Percentiles rank a stretch among this genome's conserved stretches.
Conservation (phyloP, 1,140 invertebrate species). For the Drosophila subobscura region DNA sequence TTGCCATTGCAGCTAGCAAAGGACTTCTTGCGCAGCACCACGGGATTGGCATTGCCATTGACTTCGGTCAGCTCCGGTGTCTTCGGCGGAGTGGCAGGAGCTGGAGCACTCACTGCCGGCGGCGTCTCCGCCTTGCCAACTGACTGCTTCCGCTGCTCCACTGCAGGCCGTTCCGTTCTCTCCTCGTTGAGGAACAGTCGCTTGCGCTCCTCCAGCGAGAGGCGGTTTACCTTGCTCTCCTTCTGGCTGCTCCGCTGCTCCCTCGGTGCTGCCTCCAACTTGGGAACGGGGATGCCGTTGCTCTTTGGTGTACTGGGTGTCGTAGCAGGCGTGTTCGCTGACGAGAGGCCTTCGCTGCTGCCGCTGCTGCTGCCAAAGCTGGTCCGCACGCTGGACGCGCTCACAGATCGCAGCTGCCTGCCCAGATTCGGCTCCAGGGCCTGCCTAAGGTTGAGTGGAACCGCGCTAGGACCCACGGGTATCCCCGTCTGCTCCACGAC, state of each 20-base stretch:
- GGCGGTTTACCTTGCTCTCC: slow-evolving; percentile 37
- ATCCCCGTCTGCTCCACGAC: slow-evolving; percentile 72
- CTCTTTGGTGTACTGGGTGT: slow-evolving; percentile 37
- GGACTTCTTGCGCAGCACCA: slow-evolving; percentile 86
- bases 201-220: slow-evolving; percentile 75
- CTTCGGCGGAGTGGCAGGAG: slow-evolving; percentile 24
- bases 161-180: slow-evolving; percentile 37
- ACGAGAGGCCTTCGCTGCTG: slow-evolving; percentile 24
- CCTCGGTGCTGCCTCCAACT: slow-evolving; percentile 1
- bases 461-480: slow-evolving; percentile 7
- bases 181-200: slow-evolving; percentile 74
- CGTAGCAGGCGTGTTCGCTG: slow-evolving; percentile 31
- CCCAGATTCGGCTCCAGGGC: slow-evolving; percentile 68
- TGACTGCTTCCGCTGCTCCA: slow-evolving; percentile 69
- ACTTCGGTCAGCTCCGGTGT: slow-evolving; percentile 24
- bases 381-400: slow-evolving; percentile 59
- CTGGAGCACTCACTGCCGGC: slow-evolving; percentile 26
- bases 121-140: slow-evolving; percentile 43
- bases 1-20: slow-evolving; percentile 62
- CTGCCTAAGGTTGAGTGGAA: slow-evolving; percentile 9
- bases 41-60: slow-evolving; percentile 54
- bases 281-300: slow-evolving; percentile 5
- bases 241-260: slow-evolving; percentile 15
- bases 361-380: slow-evolving; percentile 52
- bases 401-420: slow-evolving; percentile 53